A percentile compares a stretch with the other conserved stretches of the same genome.
phyloP scores from a whole-genome alignment of 2,797 vertebrate genomes.

The Scolopax bukidnonensis region DNA sequence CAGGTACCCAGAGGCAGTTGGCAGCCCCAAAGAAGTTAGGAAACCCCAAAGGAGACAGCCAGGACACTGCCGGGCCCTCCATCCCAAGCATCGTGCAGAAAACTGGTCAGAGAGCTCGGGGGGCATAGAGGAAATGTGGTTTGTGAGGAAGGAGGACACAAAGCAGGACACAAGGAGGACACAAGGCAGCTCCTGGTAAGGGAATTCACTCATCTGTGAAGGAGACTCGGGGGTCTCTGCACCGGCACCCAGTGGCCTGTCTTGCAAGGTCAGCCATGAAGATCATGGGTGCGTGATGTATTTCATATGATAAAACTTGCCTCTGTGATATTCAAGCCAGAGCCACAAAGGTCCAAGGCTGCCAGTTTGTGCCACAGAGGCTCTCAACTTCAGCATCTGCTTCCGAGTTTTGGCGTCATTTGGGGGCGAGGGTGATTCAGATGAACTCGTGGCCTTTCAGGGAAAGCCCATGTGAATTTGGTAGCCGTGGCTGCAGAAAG shows the following conservation, averaged over 20 bases:
- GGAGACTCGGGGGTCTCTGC: background rate
- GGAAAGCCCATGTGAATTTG: background rate
- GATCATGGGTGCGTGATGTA: background rate
- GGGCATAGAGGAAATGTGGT: background rate
- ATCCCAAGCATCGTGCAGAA: background rate
- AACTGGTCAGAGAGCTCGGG: background rate
- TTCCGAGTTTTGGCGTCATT: background rate
- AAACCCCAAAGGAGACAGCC: background rate
- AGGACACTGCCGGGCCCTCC: background rate
- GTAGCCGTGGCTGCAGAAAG: background rate
- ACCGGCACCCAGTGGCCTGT: background rate
- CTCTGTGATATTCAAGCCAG: background rate
- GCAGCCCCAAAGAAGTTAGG: background rate
- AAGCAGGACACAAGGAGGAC: background rate
- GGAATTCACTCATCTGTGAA: background rate
- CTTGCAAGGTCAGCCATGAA: background rate
- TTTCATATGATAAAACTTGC: background rate
- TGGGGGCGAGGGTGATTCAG: background rate
- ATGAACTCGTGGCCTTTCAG: background rate
- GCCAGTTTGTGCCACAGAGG: background rate
- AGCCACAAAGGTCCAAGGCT: background rate
- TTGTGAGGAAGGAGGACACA: no score
- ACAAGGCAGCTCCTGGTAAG: background rate
- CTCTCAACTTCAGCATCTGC: background rate
- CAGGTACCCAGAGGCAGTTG: background rate